Conservation (phyloP, 2,113 vertebrate genomes). For the Silurus asotus region DNA sequence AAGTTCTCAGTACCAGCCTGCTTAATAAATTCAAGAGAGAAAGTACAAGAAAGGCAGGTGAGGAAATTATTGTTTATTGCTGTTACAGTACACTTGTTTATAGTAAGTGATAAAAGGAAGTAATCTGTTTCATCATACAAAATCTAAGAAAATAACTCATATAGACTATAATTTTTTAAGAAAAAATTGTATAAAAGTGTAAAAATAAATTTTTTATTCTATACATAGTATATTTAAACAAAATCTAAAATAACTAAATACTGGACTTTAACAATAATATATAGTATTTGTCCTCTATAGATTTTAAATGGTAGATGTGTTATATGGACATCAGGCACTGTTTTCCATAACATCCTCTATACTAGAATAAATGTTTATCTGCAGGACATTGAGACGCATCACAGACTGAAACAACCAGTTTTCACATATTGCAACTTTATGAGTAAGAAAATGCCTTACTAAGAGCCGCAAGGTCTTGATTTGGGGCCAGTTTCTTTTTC, state of each 20-base stretch:
- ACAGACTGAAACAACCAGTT: not conserved
- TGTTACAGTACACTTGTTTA: not conserved
- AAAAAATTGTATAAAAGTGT: not conserved
- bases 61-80: not conserved
- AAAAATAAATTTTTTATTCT: not conserved
- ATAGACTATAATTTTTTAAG: not conserved
- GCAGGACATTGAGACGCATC: not conserved
- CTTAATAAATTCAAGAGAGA: not conserved
- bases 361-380: not conserved
- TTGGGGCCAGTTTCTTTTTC: not conserved
- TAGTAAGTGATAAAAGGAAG: not conserved
- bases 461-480: not conserved
- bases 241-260: not conserved
- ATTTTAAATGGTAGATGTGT: not conserved
- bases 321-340: not conserved
- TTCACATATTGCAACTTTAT: not conserved
- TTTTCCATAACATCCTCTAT: not conserved
- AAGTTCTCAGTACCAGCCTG: not conserved
- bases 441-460: not conserved
- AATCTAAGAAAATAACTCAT: not conserved
- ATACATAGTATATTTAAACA: not conserved
- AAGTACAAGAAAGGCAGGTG: not conserved
- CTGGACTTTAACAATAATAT: not conserved
- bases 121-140: not conserved
- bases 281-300: not conserved